These are phyloP conservation scores for Dinomys branickii DNA, from an alignment of 2,113 vertebrate genomes.

Conservation along the genomic window DNA sequence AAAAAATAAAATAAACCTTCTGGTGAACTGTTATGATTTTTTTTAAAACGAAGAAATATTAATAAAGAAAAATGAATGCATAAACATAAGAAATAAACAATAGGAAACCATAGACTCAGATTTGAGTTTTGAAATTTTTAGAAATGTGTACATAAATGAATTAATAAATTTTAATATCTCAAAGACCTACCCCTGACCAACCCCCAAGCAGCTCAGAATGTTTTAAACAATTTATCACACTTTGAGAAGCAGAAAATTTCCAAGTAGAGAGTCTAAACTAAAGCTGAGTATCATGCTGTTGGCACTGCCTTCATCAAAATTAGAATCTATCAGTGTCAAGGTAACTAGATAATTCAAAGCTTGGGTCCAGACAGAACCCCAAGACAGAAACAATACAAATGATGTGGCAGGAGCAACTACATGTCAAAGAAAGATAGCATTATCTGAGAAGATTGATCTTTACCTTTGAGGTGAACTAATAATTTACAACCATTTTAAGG, in stretches of 20 bases:
- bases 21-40: background rate
- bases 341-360: background rate
- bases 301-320: background rate
- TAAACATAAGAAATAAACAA: background rate
- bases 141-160: background rate
- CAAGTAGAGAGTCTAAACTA: background rate
- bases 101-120: background rate
- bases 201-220: background rate
- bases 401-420: background rate
- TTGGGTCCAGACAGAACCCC: background rate
- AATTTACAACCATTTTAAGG: background rate
- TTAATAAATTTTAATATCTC: background rate
- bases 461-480: background rate
- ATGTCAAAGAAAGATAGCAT: background rate
- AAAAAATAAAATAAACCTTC: no score
- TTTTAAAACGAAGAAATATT: background rate
- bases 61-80: background rate
- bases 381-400: background rate
- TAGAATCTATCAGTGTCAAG: background rate
- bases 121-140: background rate
- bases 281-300: background rate
- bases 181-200: background rate
- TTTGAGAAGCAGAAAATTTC: background rate
- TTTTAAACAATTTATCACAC: background rate
- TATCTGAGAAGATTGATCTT: background rate